Percentiles rank a stretch among this genome's conserved stretches.
These are phyloP conservation scores for Nomada ferruginata DNA, from an alignment of 2,888 invertebrate species.

Conservation along the genomic window DNA sequence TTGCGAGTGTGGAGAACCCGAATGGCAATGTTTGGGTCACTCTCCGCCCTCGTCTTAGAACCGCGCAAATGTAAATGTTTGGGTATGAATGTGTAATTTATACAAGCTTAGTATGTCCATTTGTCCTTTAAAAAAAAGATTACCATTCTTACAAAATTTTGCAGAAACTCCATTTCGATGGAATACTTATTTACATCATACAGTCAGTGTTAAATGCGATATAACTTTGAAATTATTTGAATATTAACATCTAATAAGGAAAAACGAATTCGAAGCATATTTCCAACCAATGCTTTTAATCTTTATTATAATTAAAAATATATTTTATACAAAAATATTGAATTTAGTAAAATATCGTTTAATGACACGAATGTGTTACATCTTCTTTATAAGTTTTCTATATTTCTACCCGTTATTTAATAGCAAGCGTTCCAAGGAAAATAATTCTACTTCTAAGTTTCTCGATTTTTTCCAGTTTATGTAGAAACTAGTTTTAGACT, in stretches of 20 bases:
- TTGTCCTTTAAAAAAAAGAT: neutral
- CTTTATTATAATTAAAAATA: neutral
- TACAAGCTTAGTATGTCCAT: constrained; percentile 5
- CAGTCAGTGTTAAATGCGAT: neutral
- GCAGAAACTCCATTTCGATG: neutral
- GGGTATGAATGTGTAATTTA: constrained; percentile 16
- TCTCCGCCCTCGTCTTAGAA: constrained; percentile 72
- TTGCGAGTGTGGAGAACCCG: constrained; percentile 83
- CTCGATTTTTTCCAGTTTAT: neutral
- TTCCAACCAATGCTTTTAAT: no score
- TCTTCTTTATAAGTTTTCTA: neutral
- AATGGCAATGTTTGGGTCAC: constrained; percentile 83
- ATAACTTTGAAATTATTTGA: neutral
- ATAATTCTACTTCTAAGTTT: neutral
- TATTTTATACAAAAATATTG: neutral
- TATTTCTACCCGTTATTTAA: constrained; percentile 1
- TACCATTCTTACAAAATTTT: constrained; percentile 14
- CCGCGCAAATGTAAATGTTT: neutral
- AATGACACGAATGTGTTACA: neutral
- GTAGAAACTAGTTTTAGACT: constrained; percentile 22
- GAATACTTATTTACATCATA: no score
- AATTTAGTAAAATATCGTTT: neutral
- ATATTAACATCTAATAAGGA: neutral
- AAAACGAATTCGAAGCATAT: no score
- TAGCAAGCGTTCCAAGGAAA: constrained; percentile 3